phyloP scores from a whole-genome alignment of 2,113 vertebrate genomes.

The Cnemophilus loriae region DNA sequence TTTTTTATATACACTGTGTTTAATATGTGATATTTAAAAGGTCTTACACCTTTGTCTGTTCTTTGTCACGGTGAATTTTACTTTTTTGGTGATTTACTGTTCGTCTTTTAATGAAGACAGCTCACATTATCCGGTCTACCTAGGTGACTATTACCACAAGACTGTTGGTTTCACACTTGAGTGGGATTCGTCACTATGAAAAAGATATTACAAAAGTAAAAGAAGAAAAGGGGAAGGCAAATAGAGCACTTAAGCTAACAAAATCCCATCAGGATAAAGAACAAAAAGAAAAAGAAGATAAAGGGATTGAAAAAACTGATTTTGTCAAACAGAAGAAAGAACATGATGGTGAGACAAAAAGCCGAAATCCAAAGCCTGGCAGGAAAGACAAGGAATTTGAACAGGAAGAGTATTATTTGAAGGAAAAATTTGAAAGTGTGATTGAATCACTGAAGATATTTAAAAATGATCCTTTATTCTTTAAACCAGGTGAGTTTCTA shows the following conservation, averaged over 20 bases:
- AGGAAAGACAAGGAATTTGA: constrained; percentile 85
- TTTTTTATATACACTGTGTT: neutral
- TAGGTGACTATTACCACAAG: constrained; percentile 90
- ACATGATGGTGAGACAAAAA: constrained; percentile 51
- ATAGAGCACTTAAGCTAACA: constrained; percentile 69
- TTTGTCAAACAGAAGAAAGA: constrained; percentile 55
- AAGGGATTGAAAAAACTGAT: constrained; percentile 52
- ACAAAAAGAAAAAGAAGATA: constrained; percentile 61
- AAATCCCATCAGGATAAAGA: constrained; percentile 62
- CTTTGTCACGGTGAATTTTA: neutral
- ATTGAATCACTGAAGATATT: constrained; percentile 88
- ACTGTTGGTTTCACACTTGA: constrained; percentile 90
- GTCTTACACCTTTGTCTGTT: neutral
- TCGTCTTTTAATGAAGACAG: neutral
- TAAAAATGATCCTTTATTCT: constrained; percentile 93
- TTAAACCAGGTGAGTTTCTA: constrained; percentile 87
- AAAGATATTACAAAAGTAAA: constrained; percentile 89
- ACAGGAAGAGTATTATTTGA: constrained; percentile 92
- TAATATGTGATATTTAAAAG: neutral
- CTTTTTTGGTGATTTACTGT: neutral
- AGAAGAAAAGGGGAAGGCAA: constrained; percentile 86
- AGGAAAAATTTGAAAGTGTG: constrained; percentile 87
- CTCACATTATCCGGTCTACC: neutral
- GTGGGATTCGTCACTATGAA: constrained; percentile 97
- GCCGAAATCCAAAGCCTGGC: constrained; percentile 48